Base-by-base conservation (phyloP, 23 tunicate genomes). In the Corella eumyota region DNA sequence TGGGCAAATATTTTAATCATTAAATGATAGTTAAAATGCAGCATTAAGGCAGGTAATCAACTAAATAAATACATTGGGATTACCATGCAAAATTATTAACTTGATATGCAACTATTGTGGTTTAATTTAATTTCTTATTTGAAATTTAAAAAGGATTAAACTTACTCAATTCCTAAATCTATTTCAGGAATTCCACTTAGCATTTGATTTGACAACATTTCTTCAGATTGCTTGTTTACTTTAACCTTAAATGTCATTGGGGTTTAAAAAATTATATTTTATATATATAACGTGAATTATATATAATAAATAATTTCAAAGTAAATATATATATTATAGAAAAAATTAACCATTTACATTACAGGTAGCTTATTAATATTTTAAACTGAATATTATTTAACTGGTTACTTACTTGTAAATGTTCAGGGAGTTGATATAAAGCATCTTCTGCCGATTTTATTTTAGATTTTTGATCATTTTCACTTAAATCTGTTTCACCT, bases 151-250 rank as follows among this genome's bases (percentile, higher is more conserved):
- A 15, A 15, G 15, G 48, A 15, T 15, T 32, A 54, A 23, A 69
- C 76, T 52, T 30, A 80, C 75, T 88, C 96, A 26, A 88, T 75
- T 30, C 97, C 97, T 2, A 90, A 69, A 58, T 90, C 97, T 0
- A 90, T 53, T 81, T 90, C 97, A 19, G 97, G 97, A 20, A 90
- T 90, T 46, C 97, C 97, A 69, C 91, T 90, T 11, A 90, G 64
- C 97, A 90, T 90, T 45, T 90, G 97, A 69, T 80, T 81, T 0
- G 97, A 90, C 49, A 90, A 59, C 97, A 90, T 88, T 73, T 88
- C 96, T 44, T 88, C 96, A 3, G 88, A 78, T 30, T 65, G 81
- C 19, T 75, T 64, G 22, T 62, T 56, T 26, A 63, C 66, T 56
- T 77, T 38, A 3, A 79, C 37, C 80, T 81, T 25, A 27, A 34